These are phyloP conservation scores for Geotrupes spiniger DNA, from an alignment of 2,888 invertebrate species.

Conservation along the genomic window DNA sequence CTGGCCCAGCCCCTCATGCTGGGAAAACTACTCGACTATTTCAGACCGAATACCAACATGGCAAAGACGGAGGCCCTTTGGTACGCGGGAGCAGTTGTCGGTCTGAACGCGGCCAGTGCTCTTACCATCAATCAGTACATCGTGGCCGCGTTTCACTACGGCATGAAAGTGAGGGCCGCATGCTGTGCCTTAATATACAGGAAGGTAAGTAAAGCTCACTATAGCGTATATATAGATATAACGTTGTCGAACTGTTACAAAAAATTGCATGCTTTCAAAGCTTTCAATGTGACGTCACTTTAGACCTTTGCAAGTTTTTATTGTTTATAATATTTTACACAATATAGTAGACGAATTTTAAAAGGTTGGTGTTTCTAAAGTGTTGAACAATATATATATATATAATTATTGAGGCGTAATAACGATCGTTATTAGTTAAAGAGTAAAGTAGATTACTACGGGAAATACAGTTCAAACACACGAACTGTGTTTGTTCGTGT, in stretches of 20 bases:
- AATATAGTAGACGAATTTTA: no score
- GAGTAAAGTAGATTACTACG: no score
- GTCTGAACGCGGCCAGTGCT: slow-evolving; percentile 56
- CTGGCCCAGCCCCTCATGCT: slow-evolving; percentile 66
- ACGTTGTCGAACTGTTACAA: background rate
- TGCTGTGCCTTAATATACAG: slow-evolving; percentile 81
- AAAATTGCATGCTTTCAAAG: no score
- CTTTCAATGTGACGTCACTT: no score
- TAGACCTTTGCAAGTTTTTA: no score
- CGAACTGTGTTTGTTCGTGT: no score
- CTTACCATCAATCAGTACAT: slow-evolving; percentile 65
- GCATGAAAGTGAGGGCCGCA: slow-evolving; percentile 78
- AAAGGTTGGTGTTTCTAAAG: no score
- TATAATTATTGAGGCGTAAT: no score
- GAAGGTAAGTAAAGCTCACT: slow-evolving; percentile 72
- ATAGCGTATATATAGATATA: background rate
- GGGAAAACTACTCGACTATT: slow-evolving; percentile 65
- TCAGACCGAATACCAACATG: slow-evolving; percentile 55
- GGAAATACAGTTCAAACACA: no score
- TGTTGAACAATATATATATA: no score
- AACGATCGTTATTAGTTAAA: no score
- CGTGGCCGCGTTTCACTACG: slow-evolving; percentile 69
- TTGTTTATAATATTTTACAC: no score
- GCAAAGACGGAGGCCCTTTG: slow-evolving; percentile 60
- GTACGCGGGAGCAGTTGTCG: slow-evolving; percentile 60